A percentile compares a stretch with the other conserved stretches of the same genome.
Evolutionary conservation across 1,140 invertebrate genomes (phyloP).

Genomic region (Probaryconus sp.): DNA sequence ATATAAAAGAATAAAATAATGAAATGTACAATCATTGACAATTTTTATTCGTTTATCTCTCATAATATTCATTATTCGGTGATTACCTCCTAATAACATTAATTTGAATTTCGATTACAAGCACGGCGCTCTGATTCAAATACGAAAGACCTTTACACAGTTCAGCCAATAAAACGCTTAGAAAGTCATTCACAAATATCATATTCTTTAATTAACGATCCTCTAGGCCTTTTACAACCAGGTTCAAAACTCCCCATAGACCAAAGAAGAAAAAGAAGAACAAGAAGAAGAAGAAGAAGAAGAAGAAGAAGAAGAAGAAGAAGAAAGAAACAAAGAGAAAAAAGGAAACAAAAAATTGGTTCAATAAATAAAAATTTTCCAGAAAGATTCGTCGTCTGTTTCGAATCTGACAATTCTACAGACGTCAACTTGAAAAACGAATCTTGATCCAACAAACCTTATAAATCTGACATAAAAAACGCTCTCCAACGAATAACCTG

Average conservation of each 20-base stretch:
- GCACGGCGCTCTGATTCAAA: constrained; percentile 45
- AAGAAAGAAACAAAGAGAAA: too few species aligned
- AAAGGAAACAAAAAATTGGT: too few species aligned
- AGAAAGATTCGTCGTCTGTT: constrained; percentile 32
- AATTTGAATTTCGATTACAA: constrained; percentile 63
- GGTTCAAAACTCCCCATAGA: background rate
- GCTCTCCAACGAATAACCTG: constrained; percentile 7
- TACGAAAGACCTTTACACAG: constrained; percentile 49
- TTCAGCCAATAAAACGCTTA: constrained; percentile 30
- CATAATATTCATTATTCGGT: constrained; percentile 73
- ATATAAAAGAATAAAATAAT: constrained; percentile 34
- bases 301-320: too few species aligned
- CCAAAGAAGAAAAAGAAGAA: too few species aligned
- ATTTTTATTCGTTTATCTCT: constrained; percentile 76
- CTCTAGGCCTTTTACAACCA: constrained; percentile 40
- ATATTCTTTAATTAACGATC: constrained; percentile 40
- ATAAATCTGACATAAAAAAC: constrained; percentile 5
- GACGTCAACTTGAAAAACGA: background rate
- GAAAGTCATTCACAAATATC: constrained; percentile 25
- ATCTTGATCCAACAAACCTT: background rate
- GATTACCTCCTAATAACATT: constrained; percentile 73
- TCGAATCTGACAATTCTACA: constrained; percentile 3
- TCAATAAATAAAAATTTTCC: constrained; percentile 37
- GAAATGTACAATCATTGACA: constrained; percentile 74
- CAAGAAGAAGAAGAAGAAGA: too few species aligned